Percentiles rank a stretch among this genome's conserved stretches.
Conservation (phyloP, 2,888 invertebrate genomes). For the Nasonovia ribisnigri region DNA sequence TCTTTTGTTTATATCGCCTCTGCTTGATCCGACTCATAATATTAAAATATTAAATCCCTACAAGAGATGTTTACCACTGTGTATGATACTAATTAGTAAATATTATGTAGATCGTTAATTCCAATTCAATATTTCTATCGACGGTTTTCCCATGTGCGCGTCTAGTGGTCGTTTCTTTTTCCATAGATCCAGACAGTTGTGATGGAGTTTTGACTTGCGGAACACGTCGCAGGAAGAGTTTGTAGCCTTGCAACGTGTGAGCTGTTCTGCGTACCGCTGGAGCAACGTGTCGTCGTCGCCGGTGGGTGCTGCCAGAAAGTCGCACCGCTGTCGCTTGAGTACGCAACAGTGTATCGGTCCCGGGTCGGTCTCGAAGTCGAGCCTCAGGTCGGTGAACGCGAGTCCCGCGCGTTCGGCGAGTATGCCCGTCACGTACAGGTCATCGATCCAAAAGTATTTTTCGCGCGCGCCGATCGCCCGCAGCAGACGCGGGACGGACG, state of each 20-base stretch:
- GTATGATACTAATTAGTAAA: too few species aligned
- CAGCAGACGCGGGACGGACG: constrained; percentile 75
- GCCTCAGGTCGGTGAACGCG: constrained; percentile 74
- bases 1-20: neutral
- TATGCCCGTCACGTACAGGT: constrained; percentile 87
- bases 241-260: neutral
- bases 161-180: neutral
- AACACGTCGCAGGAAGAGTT: constrained; percentile 19
- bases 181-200: constrained; percentile 51
- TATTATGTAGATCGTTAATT: neutral
- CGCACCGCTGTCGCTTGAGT: constrained; percentile 76
- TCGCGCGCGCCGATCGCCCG: constrained; percentile 73
- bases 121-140: constrained; percentile 39
- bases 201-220: constrained; percentile 42
- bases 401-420: constrained; percentile 76
- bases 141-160: constrained; percentile 5
- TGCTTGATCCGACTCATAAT: neutral
- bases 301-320: constrained; percentile 81
- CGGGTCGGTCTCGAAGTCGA: constrained; percentile 79
- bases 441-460: constrained; percentile 93
- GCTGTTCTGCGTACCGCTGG: neutral
- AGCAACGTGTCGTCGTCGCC: constrained; percentile 79
- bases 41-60: neutral
- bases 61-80: neutral
- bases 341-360: constrained; percentile 83